Evolutionary conservation across 2,888 invertebrate genomes (phyloP), one percentile per base, ranked within the genome.

Genomic region (Belgica antarctica): DNA sequence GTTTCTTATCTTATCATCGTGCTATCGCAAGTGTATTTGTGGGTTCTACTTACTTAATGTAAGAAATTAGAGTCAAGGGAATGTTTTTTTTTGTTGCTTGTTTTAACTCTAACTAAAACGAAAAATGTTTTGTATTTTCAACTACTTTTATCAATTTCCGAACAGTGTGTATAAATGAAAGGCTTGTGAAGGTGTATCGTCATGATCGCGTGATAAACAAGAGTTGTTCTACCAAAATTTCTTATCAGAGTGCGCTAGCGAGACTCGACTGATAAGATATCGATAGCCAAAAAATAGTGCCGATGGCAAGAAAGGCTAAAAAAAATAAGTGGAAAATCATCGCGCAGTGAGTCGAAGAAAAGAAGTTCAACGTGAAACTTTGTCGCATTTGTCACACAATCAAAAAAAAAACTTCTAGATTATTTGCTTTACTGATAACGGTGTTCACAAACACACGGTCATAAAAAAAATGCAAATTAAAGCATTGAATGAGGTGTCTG

Each of bases 361-460:
- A 52, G 52, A 52, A 52, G 19, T 52, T 52, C 17, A n/a, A 52
- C 5, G 52, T 17, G 17, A 22, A 19, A 52, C 22, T 52, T 52
- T n/a, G 22, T 31, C 52, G 22, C 52, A 52, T 17, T 31, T 31
- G 5, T 4, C 41, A 41, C 41, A 41, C n/a, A n/a, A 10, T 41
- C 2, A 2, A 7, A 22, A 52, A 22, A 52, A 52, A 2, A 10
- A 22, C 52, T n/a, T 7, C 15, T 5, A 4, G 52, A 52, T 52
- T 52, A 22, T 17, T 74, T 73, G 74, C 72, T 71, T 72, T 72
- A 68, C 41, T n/a, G n/a, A n/a, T n/a, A n/a, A n/a, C n/a, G n/a
- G n/a, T n/a, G n/a, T n/a, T n/a, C n/a, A 68, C n/a, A 25, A 22
- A 52, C 41, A 31, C 47, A 28, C 10, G 17, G 5, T 7, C 15